These are phyloP conservation scores for Drosophila neocordata DNA, from an alignment of 1,140 invertebrate species.

Conservation along the genomic window DNA sequence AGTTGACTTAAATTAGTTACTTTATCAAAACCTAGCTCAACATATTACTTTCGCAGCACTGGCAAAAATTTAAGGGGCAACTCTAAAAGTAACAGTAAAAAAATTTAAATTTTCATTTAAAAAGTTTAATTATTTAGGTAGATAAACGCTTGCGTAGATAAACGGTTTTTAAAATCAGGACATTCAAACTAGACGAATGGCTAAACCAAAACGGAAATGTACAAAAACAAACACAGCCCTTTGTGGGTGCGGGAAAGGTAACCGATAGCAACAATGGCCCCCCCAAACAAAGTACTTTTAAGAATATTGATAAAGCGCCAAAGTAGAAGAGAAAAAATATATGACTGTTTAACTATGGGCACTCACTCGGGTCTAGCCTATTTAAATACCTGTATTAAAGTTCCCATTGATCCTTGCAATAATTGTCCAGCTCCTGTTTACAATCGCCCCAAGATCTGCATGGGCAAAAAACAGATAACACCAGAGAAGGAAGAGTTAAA, in stretches of 20 bases:
- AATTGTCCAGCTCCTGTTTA: constrained; percentile 80
- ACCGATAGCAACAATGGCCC: constrained; percentile 63
- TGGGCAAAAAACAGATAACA: constrained; percentile 49
- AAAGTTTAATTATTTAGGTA: background rate
- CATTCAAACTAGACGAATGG: constrained; percentile 43
- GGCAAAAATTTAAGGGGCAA: background rate
- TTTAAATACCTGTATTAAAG: constrained; percentile 75
- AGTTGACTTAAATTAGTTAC: no score
- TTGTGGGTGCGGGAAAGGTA: constrained; percentile 21
- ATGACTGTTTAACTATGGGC: constrained; percentile 51
- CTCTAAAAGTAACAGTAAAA: background rate
- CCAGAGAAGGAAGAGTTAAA: constrained; percentile 4
- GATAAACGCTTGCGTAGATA: constrained; percentile 32
- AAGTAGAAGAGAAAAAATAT: constrained; percentile 21
- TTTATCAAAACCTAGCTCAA: no score
- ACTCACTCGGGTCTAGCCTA: constrained; percentile 50
- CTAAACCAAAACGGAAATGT: constrained; percentile 62
- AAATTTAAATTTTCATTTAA: background rate
- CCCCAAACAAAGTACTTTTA: constrained; percentile 35
- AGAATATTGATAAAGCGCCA: constrained; percentile 73
- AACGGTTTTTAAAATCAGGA: constrained; percentile 23
- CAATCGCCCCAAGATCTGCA: constrained; percentile 71
- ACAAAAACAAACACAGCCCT: constrained; percentile 60
- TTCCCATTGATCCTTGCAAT: constrained; percentile 79
- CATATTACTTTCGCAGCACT: background rate